Conservation (phyloP, 2,888 invertebrate genomes). For the Drosophila silvestris region DNA sequence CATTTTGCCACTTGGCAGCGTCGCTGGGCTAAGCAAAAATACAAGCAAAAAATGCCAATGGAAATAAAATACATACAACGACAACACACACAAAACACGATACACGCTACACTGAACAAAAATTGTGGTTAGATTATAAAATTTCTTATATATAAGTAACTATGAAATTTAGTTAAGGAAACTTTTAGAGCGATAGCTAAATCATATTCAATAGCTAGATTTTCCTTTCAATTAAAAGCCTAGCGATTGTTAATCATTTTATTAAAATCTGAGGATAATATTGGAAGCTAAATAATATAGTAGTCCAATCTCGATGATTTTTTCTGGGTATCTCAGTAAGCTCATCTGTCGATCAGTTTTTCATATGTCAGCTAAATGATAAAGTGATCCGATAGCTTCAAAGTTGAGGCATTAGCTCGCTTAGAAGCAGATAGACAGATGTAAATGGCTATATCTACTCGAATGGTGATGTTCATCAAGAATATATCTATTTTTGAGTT, state of each 20-base stretch:
- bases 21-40: constrained; percentile 47
- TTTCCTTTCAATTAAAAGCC: too few species aligned
- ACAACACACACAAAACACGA: constrained; percentile 45
- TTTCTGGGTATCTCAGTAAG: too few species aligned
- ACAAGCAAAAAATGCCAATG: constrained; percentile 26
- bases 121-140: too few species aligned
- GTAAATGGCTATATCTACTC: background rate
- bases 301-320: background rate
- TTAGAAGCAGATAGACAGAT: rapidly evolving
- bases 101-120: background rate
- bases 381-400: background rate
- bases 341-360: too few species aligned
- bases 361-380: rapidly evolving
- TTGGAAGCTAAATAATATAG: too few species aligned
- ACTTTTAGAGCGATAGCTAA: too few species aligned
- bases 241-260: background rate
- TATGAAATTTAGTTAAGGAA: too few species aligned
- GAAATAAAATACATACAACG: constrained; percentile 72
- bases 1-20: constrained; percentile 74
- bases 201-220: too few species aligned
- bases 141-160: background rate
- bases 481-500: background rate
- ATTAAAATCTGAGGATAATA: too few species aligned
- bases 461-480: background rate
- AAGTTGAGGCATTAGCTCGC: too few species aligned